Conservation (phyloP, 2,888 invertebrate genomes). For the Nysson spinosus region DNA sequence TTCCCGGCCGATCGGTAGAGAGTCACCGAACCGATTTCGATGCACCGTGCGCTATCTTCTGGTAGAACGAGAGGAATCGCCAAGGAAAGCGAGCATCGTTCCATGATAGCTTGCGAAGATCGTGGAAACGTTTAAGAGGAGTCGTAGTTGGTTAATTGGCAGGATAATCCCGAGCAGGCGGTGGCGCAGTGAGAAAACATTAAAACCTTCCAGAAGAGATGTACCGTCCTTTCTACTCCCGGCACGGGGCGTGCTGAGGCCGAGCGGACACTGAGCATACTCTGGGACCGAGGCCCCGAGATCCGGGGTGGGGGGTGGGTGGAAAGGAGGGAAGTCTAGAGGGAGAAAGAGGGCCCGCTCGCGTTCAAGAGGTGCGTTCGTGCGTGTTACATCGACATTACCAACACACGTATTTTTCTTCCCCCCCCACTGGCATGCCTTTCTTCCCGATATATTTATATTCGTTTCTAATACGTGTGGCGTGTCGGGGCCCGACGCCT, state of each 20-base stretch:
- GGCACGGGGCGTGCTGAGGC: constrained; percentile 67
- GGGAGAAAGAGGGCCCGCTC: constrained; percentile 39
- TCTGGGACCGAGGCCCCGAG: constrained; percentile 51
- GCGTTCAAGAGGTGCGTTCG: constrained; percentile 43
- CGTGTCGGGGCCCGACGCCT: constrained; percentile 62
- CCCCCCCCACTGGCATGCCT: constrained; percentile 32
- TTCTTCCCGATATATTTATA: constrained; percentile 70
- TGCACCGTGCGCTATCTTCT: background rate
- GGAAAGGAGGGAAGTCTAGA: constrained; percentile 15
- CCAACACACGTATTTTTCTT: constrained; percentile 48
- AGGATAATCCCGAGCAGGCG: background rate
- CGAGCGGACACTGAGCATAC: constrained; percentile 68
- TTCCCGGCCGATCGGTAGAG: background rate
- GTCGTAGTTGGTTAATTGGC: background rate
- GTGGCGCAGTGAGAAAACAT: constrained; percentile 21
- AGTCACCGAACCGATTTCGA: background rate
- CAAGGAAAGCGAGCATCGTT: background rate
- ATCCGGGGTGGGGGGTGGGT: constrained; percentile 41
- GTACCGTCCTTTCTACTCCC: constrained; percentile 39
- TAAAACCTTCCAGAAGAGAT: constrained; percentile 41
- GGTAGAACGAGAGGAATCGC: background rate
- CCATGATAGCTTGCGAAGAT: background rate
- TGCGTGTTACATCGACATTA: constrained; percentile 52
- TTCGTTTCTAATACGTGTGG: constrained; percentile 72
- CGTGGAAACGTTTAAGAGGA: background rate